These are phyloP conservation scores for Coelopa frigida DNA, from an alignment of 1,140 invertebrate genomes.

Conservation along the genomic window DNA sequence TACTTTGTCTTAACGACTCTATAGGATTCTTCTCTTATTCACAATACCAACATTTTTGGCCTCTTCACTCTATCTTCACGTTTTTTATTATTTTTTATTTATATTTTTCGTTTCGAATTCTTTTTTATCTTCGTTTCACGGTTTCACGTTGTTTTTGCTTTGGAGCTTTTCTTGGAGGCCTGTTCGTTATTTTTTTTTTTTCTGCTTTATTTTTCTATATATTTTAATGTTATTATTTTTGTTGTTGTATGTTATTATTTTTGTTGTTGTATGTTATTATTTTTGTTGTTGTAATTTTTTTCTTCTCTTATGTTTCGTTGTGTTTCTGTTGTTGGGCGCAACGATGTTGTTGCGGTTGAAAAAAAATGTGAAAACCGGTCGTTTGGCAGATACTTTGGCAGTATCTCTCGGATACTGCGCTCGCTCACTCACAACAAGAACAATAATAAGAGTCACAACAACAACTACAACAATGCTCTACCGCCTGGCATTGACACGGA, in stretches of 20 bases:
- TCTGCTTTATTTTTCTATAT: conserved; percentile 2
- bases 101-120: too few relatives aligned
- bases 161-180: not conserved
- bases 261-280: not conserved
- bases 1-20: not conserved
- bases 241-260: not conserved
- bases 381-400: too few relatives aligned
- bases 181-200: conserved; percentile 4
- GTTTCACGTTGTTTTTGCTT: not conserved
- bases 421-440: too few relatives aligned
- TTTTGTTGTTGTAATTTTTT: not conserved
- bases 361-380: too few relatives aligned
- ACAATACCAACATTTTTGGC: not conserved
- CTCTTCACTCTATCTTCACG: not conserved
- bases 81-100: not conserved
- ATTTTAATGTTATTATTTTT: not conserved
- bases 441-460: too few relatives aligned
- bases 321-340: too few relatives aligned
- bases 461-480: too few relatives aligned
- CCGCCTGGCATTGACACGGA: too few relatives aligned
- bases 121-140: conserved; percentile 1
- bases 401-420: too few relatives aligned
- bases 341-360: too few relatives aligned
- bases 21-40: not conserved
- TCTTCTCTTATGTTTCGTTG: not conserved